These are phyloP conservation scores for Trisateles emortualis DNA, from an alignment of 2,888 invertebrate genomes.

Conservation along the genomic window DNA sequence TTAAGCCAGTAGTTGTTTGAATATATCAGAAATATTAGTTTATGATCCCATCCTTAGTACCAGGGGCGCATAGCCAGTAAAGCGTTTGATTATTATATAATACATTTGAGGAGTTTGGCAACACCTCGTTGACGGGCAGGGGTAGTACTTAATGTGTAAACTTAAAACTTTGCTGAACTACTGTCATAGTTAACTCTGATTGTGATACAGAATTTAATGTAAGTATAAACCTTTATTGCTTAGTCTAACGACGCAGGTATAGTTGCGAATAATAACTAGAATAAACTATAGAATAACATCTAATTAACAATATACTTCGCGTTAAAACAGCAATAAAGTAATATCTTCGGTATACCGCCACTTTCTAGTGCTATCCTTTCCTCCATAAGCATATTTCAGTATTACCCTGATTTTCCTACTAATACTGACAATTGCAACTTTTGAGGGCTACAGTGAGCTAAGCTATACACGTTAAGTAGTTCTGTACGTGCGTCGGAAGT, in stretches of 20 bases:
- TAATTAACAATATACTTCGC: too few relatives aligned
- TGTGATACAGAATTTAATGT: background rate
- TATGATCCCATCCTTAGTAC: conserved; percentile 30
- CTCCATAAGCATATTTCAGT: too few relatives aligned
- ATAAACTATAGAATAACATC: too few relatives aligned
- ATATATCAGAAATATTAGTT: conserved; percentile 27
- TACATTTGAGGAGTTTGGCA: conserved; percentile 53
- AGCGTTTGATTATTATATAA: conserved; percentile 53
- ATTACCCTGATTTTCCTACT: too few relatives aligned
- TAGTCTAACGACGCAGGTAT: too few relatives aligned
- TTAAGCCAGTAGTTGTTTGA: background rate
- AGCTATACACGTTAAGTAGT: conserved; percentile 9
- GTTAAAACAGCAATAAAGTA: too few relatives aligned
- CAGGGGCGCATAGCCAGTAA: conserved; percentile 47
- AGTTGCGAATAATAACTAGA: too few relatives aligned
- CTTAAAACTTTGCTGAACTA: background rate
- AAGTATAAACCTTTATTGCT: too few relatives aligned
- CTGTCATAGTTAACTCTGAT: background rate
- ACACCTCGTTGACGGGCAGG: conserved; percentile 28
- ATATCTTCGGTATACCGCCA: too few relatives aligned
- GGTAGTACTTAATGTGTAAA: conserved; percentile 8
- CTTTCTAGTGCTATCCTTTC: too few relatives aligned
- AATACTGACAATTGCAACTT: too few relatives aligned
- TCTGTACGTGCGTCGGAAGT: conserved; percentile 18
- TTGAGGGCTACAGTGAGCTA: background rate